Percentiles rank a stretch among this genome's conserved stretches.
Evolutionary conservation across 1,140 invertebrate genomes (phyloP).

Genomic region (Drosophila pruinosa): DNA sequence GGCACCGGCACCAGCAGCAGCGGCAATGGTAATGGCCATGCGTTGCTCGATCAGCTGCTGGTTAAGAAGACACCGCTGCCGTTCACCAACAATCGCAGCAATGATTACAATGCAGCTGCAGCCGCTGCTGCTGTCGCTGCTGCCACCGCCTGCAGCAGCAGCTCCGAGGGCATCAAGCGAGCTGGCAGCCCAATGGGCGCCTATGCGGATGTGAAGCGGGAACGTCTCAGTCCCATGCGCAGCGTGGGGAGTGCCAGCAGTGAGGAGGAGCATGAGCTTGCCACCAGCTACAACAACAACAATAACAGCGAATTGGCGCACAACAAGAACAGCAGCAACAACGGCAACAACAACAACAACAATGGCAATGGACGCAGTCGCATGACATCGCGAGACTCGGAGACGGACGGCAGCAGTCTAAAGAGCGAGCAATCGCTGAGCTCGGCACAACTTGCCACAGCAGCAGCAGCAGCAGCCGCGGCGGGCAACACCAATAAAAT

Average conservation of each 20-base stretch:
- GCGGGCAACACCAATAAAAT: slow-evolving; percentile 53
- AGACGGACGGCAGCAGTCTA: slow-evolving; percentile 71
- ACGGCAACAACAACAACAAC: slow-evolving; percentile 36
- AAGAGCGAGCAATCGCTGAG: slow-evolving; percentile 65
- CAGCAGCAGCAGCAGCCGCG: background rate
- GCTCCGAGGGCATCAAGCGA: slow-evolving; percentile 55
- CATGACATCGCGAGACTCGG: slow-evolving; percentile 76
- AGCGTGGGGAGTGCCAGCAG: slow-evolving; percentile 51
- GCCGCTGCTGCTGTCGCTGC: background rate
- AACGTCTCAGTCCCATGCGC: slow-evolving; percentile 61
- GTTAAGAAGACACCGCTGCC: slow-evolving; percentile 86
- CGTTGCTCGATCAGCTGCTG: slow-evolving; percentile 88
- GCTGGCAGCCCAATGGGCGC: slow-evolving; percentile 66
- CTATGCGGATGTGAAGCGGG: slow-evolving; percentile 75
- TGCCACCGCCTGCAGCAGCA: slow-evolving; percentile 40
- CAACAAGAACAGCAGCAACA: slow-evolving; percentile 68
- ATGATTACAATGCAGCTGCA: slow-evolving; percentile 51
- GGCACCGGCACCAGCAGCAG: slow-evolving; percentile 5
- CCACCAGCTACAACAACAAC: slow-evolving; percentile 32
- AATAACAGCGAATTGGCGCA: slow-evolving; percentile 61
- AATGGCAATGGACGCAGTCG: slow-evolving; percentile 65
- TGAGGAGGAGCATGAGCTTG: slow-evolving; percentile 59
- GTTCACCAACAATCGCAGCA: slow-evolving; percentile 66
- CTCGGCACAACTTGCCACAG: slow-evolving; percentile 22
- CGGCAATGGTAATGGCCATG: slow-evolving; percentile 86